A percentile compares a stretch with the other conserved stretches of the same genome.
These are phyloP conservation scores for Drosophila picticornis DNA, from an alignment of 2,888 invertebrate species.

Conservation along the genomic window DNA sequence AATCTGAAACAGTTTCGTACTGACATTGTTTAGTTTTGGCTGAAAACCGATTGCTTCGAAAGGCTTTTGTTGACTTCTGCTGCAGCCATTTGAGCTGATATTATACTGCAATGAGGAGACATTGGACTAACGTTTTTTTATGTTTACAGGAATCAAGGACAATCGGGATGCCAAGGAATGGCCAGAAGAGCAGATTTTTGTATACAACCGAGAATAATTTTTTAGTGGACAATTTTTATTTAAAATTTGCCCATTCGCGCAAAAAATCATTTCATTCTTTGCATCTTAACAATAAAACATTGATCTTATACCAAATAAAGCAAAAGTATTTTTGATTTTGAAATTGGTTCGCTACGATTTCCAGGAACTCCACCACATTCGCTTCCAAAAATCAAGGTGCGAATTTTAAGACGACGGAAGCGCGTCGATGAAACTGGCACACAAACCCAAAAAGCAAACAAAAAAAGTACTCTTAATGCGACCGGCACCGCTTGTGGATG, in stretches of 20 bases:
- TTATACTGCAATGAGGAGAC: neutral
- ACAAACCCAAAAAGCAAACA: slow-evolving; percentile 57
- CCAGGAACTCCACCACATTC: slow-evolving; percentile 18
- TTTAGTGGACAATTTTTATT: neutral
- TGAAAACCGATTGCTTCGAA: neutral
- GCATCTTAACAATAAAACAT: slow-evolving; percentile 15
- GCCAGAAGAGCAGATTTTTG: neutral
- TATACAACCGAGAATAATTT: neutral
- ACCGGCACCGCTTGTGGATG: slow-evolving; percentile 42
- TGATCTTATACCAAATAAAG: slow-evolving; percentile 6
- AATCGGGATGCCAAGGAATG: slow-evolving; percentile 2
- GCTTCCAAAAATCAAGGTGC: slow-evolving; percentile 1
- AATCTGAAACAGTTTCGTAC: neutral
- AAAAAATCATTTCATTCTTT: neutral
- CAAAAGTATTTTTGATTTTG: neutral
- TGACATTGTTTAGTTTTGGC: slow-evolving; percentile 3
- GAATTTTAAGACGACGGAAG: slow-evolving; percentile 47
- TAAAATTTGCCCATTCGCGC: neutral
- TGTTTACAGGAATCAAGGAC: slow-evolving; percentile 38
- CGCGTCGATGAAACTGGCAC: slow-evolving; percentile 48
- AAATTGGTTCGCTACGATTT: neutral
- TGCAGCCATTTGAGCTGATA: slow-evolving; percentile 5
- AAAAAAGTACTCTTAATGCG: slow-evolving; percentile 34
- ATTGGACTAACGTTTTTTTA: slow-evolving; percentile 19
- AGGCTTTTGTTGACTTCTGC: slow-evolving; percentile 5